Percentiles rank a stretch among this genome's conserved stretches.
Evolutionary conservation across 2,797 vertebrate genomes (phyloP).

Genomic region (Enteromius afrohamiltoni): DNA sequence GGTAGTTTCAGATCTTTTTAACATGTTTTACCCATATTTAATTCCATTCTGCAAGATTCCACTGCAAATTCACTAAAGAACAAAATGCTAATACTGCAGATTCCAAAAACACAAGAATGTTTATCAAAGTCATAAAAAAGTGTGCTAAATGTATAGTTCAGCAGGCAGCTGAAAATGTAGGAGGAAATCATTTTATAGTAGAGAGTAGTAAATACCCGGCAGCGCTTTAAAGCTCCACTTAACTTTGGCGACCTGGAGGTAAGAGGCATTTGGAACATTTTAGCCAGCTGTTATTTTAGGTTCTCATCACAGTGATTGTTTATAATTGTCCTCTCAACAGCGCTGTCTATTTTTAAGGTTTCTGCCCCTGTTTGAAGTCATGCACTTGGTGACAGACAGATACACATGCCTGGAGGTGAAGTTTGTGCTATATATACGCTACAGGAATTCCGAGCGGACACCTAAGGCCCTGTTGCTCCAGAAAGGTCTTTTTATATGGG

Average conservation of each 20-base stretch:
- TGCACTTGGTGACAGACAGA: slow-evolving; percentile 56
- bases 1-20: not conserved
- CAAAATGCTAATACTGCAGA: not conserved
- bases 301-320: slow-evolving; percentile 57
- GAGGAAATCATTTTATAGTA: not conserved
- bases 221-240: slow-evolving; percentile 22
- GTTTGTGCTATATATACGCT: slow-evolving; percentile 45
- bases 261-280: slow-evolving; percentile 56
- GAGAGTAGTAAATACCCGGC: not conserved
- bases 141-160: not conserved
- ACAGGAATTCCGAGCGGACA: slow-evolving; percentile 43
- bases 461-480: slow-evolving; percentile 37
- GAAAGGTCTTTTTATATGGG: slow-evolving; percentile 35
- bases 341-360: slow-evolving; percentile 59
- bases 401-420: slow-evolving; percentile 59
- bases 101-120: not conserved
- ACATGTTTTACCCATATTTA: not conserved
- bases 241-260: slow-evolving; percentile 32
- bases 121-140: slow-evolving; percentile 10
- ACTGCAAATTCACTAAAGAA: not conserved
- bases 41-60: not conserved
- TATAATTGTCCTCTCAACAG: slow-evolving; percentile 58
- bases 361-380: slow-evolving; percentile 50
- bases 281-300: slow-evolving; percentile 53
- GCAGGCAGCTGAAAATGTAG: not conserved